Evolutionary conservation across 2,888 invertebrate species (phyloP), one percentile per base, ranked within the genome.

Genomic region (Meandrusa payeni): DNA sequence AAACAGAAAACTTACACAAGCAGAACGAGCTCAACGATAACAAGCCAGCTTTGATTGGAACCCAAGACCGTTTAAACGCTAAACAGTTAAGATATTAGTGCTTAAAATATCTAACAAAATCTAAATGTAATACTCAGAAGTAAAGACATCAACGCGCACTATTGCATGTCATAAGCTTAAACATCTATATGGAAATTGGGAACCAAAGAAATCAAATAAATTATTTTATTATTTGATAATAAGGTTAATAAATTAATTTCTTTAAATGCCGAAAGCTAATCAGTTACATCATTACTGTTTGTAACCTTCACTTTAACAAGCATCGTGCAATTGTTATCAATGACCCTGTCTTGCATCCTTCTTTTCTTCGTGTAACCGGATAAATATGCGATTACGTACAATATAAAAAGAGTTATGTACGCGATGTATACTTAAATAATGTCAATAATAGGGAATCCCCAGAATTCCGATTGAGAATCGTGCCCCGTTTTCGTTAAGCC

Each of bases 81-180:
- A n/a, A n/a, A n/a, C n/a, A n/a, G n/a, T n/a, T n/a, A n/a, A n/a
- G n/a, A n/a, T n/a, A n/a, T n/a, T n/a, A n/a, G n/a, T n/a, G n/a
- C n/a, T n/a, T n/a, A n/a, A n/a, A n/a, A n/a, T n/a, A n/a, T n/a
- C n/a, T n/a, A n/a, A n/a, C n/a, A n/a, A n/a, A n/a, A n/a, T n/a
- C n/a, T n/a, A n/a, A n/a, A n/a, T n/a, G n/a, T 15, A 15, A 15
- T 3, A 15, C n/a, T 31, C 7, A 10, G 32, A 29, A 29, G 41
- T 10, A 43, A 43, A 43, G 42, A 43, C 42, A 37, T 43, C 42
- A 43, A 43, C 42, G 42, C 42, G 42, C n/a, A n/a, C n/a, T n/a
- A n/a, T n/a, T n/a, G n/a, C n/a, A n/a, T n/a, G n/a, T n/a, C n/a
- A n/a, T n/a, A n/a, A n/a, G n/a, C n/a, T n/a, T n/a, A n/a, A n/a